Evolutionary conservation across 2,797 vertebrate genomes (phyloP).

Genomic region (Halcyon leucocephala): DNA sequence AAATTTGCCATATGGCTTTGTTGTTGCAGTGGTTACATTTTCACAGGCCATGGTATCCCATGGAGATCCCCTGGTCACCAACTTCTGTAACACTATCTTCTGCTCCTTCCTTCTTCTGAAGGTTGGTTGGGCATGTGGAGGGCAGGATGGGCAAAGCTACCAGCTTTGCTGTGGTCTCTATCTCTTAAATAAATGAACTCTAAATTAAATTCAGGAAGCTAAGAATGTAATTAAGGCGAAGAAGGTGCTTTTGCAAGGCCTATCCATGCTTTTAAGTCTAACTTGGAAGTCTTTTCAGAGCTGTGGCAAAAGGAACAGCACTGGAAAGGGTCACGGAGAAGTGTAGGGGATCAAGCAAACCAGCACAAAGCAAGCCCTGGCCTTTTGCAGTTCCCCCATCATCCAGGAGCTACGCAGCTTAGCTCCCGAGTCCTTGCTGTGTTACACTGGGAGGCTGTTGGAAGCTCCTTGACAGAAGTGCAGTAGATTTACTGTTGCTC

Average conservation of each 20-base stretch:
- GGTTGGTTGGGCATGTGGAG: not conserved
- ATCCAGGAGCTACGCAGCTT: not conserved
- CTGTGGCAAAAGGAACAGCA: not conserved
- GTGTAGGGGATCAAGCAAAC: not conserved
- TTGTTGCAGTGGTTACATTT: not conserved
- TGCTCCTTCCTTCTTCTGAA: not conserved
- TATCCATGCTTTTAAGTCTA: not conserved
- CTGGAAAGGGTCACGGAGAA: not conserved
- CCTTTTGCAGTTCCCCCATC: not conserved
- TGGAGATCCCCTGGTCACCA: not conserved
- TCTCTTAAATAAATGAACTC: not conserved
- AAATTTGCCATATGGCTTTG: not conserved
- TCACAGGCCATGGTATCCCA: not conserved
- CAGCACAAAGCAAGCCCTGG: not conserved
- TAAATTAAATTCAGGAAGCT: not conserved
- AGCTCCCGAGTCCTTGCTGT: not conserved
- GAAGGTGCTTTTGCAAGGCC: not conserved
- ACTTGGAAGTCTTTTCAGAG: not conserved
- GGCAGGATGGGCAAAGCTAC: not conserved
- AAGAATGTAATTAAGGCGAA: not conserved
- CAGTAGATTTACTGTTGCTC: not conserved
- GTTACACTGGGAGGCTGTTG: not conserved
- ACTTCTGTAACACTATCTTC: not conserved
- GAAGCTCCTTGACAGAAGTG: not conserved
- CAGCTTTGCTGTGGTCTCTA: not conserved